Conservation (phyloP, 2,888 invertebrate genomes). For the Synanthedon andrenaeformis region DNA sequence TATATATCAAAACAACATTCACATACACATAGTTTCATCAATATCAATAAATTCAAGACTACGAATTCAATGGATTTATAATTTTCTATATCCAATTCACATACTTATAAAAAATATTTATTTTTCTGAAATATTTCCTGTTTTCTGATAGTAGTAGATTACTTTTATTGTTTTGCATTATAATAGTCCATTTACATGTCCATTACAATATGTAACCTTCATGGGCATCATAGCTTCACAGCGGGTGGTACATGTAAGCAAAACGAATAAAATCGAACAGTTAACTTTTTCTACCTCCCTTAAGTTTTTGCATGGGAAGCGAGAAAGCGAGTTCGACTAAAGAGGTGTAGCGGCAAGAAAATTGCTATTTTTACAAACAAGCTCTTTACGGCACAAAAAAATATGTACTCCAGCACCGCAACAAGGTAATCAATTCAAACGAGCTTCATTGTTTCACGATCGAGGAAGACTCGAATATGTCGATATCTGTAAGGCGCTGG, state of each 20-base stretch:
- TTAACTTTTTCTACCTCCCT: conserved; percentile 29
- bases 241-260: conserved; percentile 16
- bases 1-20: too few relatives aligned
- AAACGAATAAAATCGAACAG: conserved; percentile 4
- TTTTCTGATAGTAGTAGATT: too few relatives aligned
- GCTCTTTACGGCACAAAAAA: conserved; percentile 39
- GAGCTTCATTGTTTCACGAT: conserved; percentile 43
- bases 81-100: too few relatives aligned
- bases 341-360: conserved; percentile 40
- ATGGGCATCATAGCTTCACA: neutral
- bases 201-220: too few relatives aligned
- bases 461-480: conserved; percentile 38
- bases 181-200: too few relatives aligned
- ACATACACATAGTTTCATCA: too few relatives aligned
- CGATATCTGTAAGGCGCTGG: conserved; percentile 24
- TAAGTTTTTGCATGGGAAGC: conserved; percentile 36
- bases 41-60: too few relatives aligned
- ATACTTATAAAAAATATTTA: too few relatives aligned
- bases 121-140: too few relatives aligned
- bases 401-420: conserved; percentile 33
- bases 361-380: conserved; percentile 54
- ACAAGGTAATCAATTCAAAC: conserved; percentile 47
- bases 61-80: too few relatives aligned
- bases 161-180: too few relatives aligned
- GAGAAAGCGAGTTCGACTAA: conserved; percentile 35